phyloP scores from a whole-genome alignment of 2,888 invertebrate genomes.

The Schizotus pectinicornis region DNA sequence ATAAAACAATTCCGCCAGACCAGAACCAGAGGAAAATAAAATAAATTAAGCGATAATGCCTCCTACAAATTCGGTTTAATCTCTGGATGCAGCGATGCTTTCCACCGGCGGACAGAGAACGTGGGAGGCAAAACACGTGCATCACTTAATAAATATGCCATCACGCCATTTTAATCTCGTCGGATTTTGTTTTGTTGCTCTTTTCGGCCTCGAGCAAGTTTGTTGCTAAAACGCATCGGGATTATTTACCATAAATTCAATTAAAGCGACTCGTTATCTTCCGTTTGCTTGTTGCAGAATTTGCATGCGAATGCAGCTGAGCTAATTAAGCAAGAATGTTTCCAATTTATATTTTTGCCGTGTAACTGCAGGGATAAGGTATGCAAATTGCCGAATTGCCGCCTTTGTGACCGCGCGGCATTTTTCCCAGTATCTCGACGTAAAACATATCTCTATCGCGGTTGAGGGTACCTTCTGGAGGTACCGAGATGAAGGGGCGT shows the following conservation, averaged over 20 bases:
- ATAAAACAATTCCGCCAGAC: background rate
- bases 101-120: background rate
- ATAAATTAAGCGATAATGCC: constrained; percentile 21
- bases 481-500: background rate
- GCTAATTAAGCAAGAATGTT: constrained; percentile 30
- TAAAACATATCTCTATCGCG: constrained; percentile 1
- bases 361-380: constrained; percentile 13
- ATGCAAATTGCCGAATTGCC: constrained; percentile 23
- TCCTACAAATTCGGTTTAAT: constrained; percentile 16
- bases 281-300: constrained; percentile 17
- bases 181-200: too few relatives aligned
- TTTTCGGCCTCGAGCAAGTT: constrained; percentile 7
- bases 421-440: constrained; percentile 9
- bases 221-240: constrained; percentile 9
- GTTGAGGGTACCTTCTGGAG: background rate
- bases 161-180: constrained; percentile 21
- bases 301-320: constrained; percentile 27
- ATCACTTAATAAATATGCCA: constrained; percentile 7
- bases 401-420: constrained; percentile 9
- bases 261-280: constrained; percentile 22
- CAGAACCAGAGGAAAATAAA: constrained; percentile 3
- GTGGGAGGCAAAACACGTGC: constrained; percentile 20
- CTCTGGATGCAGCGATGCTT: constrained; percentile 3
- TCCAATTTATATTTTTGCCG: constrained; percentile 23
- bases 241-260: constrained; percentile 29